Evolutionary conservation across 2,888 invertebrate genomes (phyloP).

Genomic region (Diarsia mendica): DNA sequence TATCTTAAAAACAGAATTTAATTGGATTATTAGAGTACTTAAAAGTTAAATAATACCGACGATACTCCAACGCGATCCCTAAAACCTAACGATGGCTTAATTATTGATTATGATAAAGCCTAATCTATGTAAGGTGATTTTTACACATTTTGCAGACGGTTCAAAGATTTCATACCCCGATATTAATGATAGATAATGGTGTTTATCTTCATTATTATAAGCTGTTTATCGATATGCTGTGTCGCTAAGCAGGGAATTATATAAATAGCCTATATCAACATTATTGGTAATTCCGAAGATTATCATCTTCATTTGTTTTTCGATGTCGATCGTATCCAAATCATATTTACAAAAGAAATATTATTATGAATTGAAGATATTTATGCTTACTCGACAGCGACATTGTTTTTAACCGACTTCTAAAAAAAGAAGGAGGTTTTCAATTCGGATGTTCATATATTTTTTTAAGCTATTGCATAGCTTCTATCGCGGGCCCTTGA

Average conservation of each 20-base stretch:
- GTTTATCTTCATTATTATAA: constrained; percentile 45
- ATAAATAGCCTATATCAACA: constrained; percentile 21
- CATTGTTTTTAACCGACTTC: too few relatives aligned
- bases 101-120: constrained; percentile 29
- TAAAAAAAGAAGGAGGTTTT: too few relatives aligned
- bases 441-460: too few relatives aligned
- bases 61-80: constrained; percentile 9
- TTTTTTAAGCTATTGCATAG: too few relatives aligned
- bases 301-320: constrained; percentile 21
- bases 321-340: neutral
- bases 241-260: constrained; percentile 46
- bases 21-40: constrained; percentile 10
- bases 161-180: constrained; percentile 32
- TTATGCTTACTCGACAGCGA: neutral
- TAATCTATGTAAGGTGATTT: constrained; percentile 38
- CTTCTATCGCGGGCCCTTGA: too few relatives aligned
- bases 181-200: constrained; percentile 31
- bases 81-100: constrained; percentile 30
- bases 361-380: neutral
- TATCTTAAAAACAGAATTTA: constrained; percentile 6
- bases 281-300: neutral
- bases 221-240: constrained; percentile 43
- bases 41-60: constrained; percentile 25
- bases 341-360: neutral
- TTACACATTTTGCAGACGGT: constrained; percentile 40